Conservation (phyloP, 2,888 invertebrate species). For the Micoletzkya japonica region DNA sequence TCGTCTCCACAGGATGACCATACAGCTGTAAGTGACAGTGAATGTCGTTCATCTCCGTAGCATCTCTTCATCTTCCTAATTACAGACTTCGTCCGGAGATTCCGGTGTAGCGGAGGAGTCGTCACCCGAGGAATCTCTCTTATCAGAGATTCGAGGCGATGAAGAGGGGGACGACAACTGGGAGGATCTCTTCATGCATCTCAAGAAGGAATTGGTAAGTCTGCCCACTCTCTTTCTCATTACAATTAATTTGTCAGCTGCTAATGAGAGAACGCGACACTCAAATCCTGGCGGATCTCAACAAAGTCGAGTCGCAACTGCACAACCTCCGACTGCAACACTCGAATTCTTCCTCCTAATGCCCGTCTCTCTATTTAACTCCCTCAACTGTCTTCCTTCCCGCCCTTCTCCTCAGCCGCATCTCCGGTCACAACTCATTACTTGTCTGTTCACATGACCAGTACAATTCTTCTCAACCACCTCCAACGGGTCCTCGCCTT, state of each 20-base stretch:
- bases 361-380: not conserved
- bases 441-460: not conserved
- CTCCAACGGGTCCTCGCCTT: conserved; percentile 4
- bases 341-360: conserved; percentile 1
- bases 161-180: conserved; percentile 35
- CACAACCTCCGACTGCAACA: conserved; percentile 36
- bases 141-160: not conserved
- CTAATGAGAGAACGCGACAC: conserved; percentile 55
- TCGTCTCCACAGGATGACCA: not conserved
- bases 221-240: not conserved
- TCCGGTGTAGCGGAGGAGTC: conserved; percentile 21
- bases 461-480: conserved; percentile 2
- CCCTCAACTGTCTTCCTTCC: not conserved
- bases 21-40: not conserved
- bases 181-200: conserved; percentile 56
- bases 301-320: conserved; percentile 54
- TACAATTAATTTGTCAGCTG: not conserved
- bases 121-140: conserved; percentile 23
- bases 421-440: conserved; percentile 7
- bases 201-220: conserved; percentile 57
- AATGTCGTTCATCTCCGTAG: not conserved
- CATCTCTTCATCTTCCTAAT: not conserved
- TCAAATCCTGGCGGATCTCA: conserved; percentile 56
- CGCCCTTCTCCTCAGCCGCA: conserved; percentile 1
- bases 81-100: conserved; percentile 22